Conservation (phyloP, 2,113 vertebrate species). For the Pogonocichla stellata region DNA sequence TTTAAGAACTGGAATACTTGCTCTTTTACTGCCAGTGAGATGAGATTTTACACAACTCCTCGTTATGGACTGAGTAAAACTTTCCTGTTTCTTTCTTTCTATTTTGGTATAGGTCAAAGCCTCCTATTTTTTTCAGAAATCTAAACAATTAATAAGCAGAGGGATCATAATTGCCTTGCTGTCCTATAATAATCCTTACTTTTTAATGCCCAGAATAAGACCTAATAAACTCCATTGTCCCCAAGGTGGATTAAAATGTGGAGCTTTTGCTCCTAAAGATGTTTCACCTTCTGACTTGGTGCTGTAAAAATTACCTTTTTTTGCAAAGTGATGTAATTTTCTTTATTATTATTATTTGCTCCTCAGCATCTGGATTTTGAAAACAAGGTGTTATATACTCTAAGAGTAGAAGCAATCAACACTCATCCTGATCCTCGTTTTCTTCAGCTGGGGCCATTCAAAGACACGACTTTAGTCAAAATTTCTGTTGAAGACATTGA, state of each 20-base stretch:
- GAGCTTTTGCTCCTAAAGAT: background rate
- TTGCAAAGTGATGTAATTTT: background rate
- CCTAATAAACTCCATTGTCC: background rate
- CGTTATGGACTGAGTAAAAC: background rate
- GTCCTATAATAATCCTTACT: background rate
- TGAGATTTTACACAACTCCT: background rate
- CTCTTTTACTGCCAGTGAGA: background rate
- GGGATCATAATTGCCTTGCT: background rate
- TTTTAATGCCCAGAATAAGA: background rate
- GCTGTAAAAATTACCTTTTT: background rate
- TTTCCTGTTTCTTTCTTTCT: background rate
- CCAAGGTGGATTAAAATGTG: background rate
- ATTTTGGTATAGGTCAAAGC: background rate
- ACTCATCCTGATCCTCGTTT: conserved; percentile 87
- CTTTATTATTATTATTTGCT: conserved; percentile 26
- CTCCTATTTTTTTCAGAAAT: background rate
- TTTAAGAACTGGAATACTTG: background rate
- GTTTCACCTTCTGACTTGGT: background rate
- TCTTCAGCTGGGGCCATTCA: conserved; percentile 88
- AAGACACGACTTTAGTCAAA: conserved; percentile 88
- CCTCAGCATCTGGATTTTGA: conserved; percentile 92
- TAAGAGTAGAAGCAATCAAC: conserved; percentile 92
- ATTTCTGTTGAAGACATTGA: conserved; percentile 89
- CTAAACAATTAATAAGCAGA: background rate
- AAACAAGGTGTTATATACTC: conserved; percentile 84